These are phyloP conservation scores for Dasyprocta punctata DNA, from an alignment of 2,113 vertebrate genomes.

Conservation along the genomic window DNA sequence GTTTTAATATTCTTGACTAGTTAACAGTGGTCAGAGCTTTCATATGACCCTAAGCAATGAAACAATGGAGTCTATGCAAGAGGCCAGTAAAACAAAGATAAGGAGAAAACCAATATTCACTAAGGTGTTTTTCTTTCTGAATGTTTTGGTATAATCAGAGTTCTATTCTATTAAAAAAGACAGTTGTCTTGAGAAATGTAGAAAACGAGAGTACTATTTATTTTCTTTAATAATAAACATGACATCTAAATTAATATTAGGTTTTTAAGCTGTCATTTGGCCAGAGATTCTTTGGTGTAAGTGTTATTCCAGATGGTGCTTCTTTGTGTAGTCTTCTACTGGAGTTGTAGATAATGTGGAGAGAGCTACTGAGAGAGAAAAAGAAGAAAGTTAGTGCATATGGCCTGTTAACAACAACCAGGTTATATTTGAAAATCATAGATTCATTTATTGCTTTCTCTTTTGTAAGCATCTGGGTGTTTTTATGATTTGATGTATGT, in stretches of 20 bases:
- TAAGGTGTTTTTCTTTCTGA: not conserved
- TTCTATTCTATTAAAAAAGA: not conserved
- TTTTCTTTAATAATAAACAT: not conserved
- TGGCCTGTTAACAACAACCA: not conserved
- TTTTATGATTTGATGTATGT: not conserved
- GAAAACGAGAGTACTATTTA: not conserved
- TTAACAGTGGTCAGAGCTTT: not conserved
- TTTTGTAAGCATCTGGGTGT: not conserved
- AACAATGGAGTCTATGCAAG: not conserved
- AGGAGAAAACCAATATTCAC: not conserved
- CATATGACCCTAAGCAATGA: not conserved
- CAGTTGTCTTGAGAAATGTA: not conserved
- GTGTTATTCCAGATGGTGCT: not conserved
- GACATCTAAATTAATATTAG: not conserved
- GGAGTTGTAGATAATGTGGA: not conserved
- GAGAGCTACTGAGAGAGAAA: not conserved
- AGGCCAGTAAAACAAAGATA: not conserved
- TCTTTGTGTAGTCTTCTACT: not conserved
- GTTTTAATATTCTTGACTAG: not conserved
- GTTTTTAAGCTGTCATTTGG: not conserved
- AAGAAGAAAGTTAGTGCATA: not conserved
- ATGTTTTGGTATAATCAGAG: not conserved
- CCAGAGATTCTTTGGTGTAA: not conserved
- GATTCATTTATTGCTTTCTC: not conserved
- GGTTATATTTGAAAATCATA: not conserved